These are phyloP conservation scores for Prorops nasuta DNA, from an alignment of 1,140 invertebrate species.

Conservation along the genomic window DNA sequence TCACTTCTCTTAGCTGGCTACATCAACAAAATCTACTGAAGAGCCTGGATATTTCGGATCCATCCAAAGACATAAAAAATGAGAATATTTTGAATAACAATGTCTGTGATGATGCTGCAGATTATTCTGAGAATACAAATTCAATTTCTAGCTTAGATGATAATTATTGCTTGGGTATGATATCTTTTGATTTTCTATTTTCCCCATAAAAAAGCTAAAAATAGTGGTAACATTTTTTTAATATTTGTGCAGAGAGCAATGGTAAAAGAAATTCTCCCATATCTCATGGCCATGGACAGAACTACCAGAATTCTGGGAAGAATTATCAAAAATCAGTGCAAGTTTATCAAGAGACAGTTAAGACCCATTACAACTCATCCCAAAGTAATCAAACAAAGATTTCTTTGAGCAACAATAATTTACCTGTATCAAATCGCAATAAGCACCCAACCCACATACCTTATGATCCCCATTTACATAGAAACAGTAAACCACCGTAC, in stretches of 20 bases:
- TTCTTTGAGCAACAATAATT: slow-evolving; percentile 52
- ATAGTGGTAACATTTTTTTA: neutral
- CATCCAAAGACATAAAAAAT: slow-evolving; percentile 42
- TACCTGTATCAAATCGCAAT: slow-evolving; percentile 55
- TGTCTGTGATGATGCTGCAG: slow-evolving; percentile 44
- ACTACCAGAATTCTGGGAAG: slow-evolving; percentile 31
- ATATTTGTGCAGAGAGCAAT: slow-evolving; percentile 42
- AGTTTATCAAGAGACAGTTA: slow-evolving; percentile 37
- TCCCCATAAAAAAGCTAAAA: too few species aligned
- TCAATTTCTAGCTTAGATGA: slow-evolving; percentile 49
- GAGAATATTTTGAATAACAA: slow-evolving; percentile 48
- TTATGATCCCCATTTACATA: slow-evolving; percentile 76
- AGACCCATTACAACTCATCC: slow-evolving; percentile 32
- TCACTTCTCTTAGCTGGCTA: slow-evolving; percentile 87
- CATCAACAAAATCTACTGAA: slow-evolving; percentile 89
- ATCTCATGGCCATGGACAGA: slow-evolving; percentile 24
- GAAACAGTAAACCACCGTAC: slow-evolving; percentile 88
- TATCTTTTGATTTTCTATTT: neutral
- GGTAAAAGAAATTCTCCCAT: slow-evolving; percentile 28
- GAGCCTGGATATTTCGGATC: slow-evolving; percentile 58
- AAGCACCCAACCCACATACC: slow-evolving; percentile 73
- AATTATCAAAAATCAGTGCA: slow-evolving; percentile 34
- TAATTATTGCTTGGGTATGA: slow-evolving; percentile 46
- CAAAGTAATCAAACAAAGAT: slow-evolving; percentile 52
- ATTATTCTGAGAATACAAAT: slow-evolving; percentile 45